These are phyloP conservation scores for Melikaiella ostensackeni DNA, from an alignment of 2,888 invertebrate species.

Conservation along the genomic window DNA sequence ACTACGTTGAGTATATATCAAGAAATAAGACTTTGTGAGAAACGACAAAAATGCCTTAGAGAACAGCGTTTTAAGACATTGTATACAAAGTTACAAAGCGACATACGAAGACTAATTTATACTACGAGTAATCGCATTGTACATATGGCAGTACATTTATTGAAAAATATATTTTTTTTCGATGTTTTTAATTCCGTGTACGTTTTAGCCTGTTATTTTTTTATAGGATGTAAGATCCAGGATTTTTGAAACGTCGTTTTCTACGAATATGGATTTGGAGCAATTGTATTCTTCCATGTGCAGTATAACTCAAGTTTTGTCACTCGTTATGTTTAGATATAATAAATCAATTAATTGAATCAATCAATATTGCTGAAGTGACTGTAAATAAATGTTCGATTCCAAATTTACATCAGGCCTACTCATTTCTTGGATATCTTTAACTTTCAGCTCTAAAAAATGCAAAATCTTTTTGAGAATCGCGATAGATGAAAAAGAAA, in stretches of 20 bases:
- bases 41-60: slow-evolving; percentile 42
- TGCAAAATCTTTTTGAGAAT: not conserved
- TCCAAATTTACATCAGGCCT: slow-evolving; percentile 21
- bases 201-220: slow-evolving; percentile 51
- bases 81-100: slow-evolving; percentile 46
- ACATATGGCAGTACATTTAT: slow-evolving; percentile 70
- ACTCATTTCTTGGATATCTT: slow-evolving; percentile 6
- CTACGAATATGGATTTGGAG: slow-evolving; percentile 44
- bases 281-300: slow-evolving; percentile 48
- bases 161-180: slow-evolving; percentile 64
- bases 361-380: slow-evolving; percentile 24
- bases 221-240: slow-evolving; percentile 46
- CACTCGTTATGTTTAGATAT: slow-evolving; percentile 26
- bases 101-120: slow-evolving; percentile 64
- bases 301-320: not conserved
- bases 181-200: slow-evolving; percentile 62
- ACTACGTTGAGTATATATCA: slow-evolving; percentile 38
- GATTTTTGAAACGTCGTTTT: slow-evolving; percentile 48
- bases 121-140: slow-evolving; percentile 68
- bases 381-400: slow-evolving; percentile 41
- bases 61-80: slow-evolving; percentile 49
- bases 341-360: not conserved
- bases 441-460: slow-evolving; percentile 20
- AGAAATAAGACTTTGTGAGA: slow-evolving; percentile 45
- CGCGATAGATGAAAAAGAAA: slow-evolving; percentile 47